Evolutionary conservation across 2,797 vertebrate species (phyloP), one percentile per base, ranked within the genome.

Genomic region (Mormyrus hasselquistii): DNA sequence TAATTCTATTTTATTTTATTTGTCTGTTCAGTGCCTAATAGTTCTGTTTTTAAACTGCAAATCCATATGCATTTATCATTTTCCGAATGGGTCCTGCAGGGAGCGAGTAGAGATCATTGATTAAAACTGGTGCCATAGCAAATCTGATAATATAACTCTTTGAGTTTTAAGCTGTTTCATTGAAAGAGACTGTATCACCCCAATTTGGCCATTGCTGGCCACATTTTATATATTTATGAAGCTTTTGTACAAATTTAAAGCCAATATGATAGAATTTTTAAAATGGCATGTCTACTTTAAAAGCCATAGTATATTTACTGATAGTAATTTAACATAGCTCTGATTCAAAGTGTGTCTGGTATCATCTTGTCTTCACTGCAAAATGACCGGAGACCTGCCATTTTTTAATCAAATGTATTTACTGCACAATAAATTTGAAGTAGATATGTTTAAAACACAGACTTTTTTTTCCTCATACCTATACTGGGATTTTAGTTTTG

Each of bases 101-200:
- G 91, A 90, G 93, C 92, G 88, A 95, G 93, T 92, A 92, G 93
- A 93, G 93, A 93, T 91, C 92, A 52, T 93, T 94, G 93, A 93
- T 92, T 92, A 93, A 94, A 95, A 94, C 94, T 93, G 94, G 94
- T 96, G 95, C 95, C 95, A 95, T 95, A 94, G 94, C 94, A 92
- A 92, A 92, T 92, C 92, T 92, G 94, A 94, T 91, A 94, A 92
- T 94, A 92, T 94, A 94, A 95, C 95, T 96, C 95, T 92, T 94
- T 94, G 96, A 96, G 95, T 96, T 95, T 94, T 94, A 95, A 95
- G 92, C 93, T 95, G 95, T 96, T 95, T 96, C 95, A 86, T 88
- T 96, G 91, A 95, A 94, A 93, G 95, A 96, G 95, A 96, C 96
- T 94, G 93, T 94, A 93, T 93, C 92, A 93, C 93, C 93, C 91